A percentile compares a stretch with the other conserved stretches of the same genome.
These are phyloP conservation scores for Phataginus tetradactyla DNA, from an alignment of 2,797 vertebrate species.

Conservation along the genomic window DNA sequence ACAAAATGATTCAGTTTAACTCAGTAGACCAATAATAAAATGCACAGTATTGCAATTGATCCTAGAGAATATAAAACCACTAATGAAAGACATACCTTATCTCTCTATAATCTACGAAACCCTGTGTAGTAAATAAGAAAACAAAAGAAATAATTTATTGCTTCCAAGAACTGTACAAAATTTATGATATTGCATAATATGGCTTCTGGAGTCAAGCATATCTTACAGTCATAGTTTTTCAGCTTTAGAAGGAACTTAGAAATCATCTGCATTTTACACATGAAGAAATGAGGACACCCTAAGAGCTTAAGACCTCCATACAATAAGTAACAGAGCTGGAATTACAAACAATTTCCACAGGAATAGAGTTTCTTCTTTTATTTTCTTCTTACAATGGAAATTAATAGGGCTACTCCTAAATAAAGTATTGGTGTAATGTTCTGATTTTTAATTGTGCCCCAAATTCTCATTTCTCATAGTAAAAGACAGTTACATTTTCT, in stretches of 20 bases:
- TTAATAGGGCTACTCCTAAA: background rate
- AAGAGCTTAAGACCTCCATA: background rate
- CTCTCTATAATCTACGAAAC: background rate
- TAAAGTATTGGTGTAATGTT: background rate
- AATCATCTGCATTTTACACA: background rate
- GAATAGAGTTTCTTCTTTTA: background rate
- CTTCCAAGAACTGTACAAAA: background rate
- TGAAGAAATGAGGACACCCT: background rate
- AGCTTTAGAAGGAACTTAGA: background rate
- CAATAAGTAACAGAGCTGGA: background rate
- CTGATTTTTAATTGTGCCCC: background rate
- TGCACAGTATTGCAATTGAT: background rate
- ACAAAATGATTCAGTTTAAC: background rate
- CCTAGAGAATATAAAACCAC: background rate
- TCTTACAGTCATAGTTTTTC: background rate
- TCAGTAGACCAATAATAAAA: slow-evolving; percentile 10
- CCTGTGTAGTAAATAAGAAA: background rate
- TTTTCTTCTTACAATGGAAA: background rate
- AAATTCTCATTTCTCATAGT: background rate
- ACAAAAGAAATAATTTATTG: background rate
- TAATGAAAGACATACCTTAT: background rate
- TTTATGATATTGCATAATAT: background rate
- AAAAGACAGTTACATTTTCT: background rate
- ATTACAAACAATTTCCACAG: background rate
- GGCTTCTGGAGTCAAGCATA: background rate